phyloP scores from a whole-genome alignment of 1,140 invertebrate genomes.

The Drosophila sp. region DNA sequence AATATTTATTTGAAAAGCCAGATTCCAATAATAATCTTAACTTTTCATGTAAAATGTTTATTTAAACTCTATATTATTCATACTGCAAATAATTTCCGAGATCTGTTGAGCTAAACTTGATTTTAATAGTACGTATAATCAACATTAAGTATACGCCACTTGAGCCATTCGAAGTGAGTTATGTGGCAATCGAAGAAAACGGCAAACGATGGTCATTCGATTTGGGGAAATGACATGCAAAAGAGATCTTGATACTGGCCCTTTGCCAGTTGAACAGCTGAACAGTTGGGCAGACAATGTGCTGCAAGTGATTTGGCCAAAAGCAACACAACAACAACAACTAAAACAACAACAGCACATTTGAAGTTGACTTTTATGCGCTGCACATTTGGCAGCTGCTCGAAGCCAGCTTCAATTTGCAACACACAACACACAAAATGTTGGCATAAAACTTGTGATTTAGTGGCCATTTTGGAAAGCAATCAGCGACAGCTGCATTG shows the following conservation, averaged over 20 bases:
- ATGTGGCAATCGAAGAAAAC: conserved; percentile 52
- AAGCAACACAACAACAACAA: conserved; percentile 26
- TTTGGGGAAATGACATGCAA: conserved; percentile 51
- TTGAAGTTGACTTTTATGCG: conserved; percentile 53
- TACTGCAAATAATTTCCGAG: too few relatives aligned
- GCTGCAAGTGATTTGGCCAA: conserved; percentile 67
- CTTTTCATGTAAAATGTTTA: not conserved
- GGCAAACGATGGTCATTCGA: conserved; percentile 46
- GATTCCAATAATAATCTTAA: not conserved
- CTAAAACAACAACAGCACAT: conserved; percentile 40
- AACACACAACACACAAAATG: conserved; percentile 51
- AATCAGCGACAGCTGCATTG: conserved; percentile 77
- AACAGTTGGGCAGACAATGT: conserved; percentile 25
- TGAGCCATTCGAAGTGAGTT: conserved; percentile 49
- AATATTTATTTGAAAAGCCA: not conserved
- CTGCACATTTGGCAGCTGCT: conserved; percentile 56
- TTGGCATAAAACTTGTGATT: conserved; percentile 67
- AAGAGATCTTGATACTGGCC: conserved; percentile 40
- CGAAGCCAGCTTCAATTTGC: conserved; percentile 68
- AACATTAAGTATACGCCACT: conserved; percentile 53
- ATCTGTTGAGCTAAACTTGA: not conserved
- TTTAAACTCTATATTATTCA: conserved; percentile 8
- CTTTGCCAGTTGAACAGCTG: conserved; percentile 38
- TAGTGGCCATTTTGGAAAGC: conserved; percentile 53
- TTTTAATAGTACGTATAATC: conserved; percentile 30